phyloP scores from a whole-genome alignment of 2,888 invertebrate species.

The Epinotia bilunana region DNA sequence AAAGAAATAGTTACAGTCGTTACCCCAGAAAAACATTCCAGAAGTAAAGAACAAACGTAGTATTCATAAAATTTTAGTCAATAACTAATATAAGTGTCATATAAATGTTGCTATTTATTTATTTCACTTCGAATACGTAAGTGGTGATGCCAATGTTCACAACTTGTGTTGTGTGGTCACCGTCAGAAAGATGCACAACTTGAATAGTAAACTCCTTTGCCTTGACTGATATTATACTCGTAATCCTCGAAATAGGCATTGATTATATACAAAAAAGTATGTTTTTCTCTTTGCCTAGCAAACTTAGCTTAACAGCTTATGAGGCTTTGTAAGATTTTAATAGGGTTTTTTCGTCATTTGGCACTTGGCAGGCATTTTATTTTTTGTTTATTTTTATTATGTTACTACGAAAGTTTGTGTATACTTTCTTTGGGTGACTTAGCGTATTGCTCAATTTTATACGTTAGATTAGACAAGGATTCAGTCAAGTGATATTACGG shows the following conservation, averaged over 20 bases:
- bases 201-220: background rate
- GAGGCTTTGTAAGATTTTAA: background rate
- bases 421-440: slow-evolving; percentile 41
- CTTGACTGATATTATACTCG: slow-evolving; percentile 3
- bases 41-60: slow-evolving; percentile 65
- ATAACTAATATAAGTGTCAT: slow-evolving; percentile 77
- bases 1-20: slow-evolving; percentile 57
- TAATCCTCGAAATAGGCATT: no score
- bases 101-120: slow-evolving; percentile 71
- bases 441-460: slow-evolving; percentile 75
- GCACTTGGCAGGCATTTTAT: background rate
- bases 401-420: slow-evolving; percentile 28
- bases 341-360: background rate
- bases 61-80: slow-evolving; percentile 67
- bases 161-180: slow-evolving; percentile 34
- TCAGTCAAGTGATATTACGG: slow-evolving; percentile 84
- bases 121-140: slow-evolving; percentile 54
- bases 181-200: slow-evolving; percentile 38
- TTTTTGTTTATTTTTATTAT: no score
- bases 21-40: slow-evolving; percentile 55
- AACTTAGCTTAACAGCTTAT: no score
- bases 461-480: slow-evolving; percentile 59
- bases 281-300: background rate
- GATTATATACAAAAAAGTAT: background rate
- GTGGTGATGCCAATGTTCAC: slow-evolving; percentile 43